These are phyloP conservation scores for Epinephelus awoara DNA, from an alignment of 2,797 vertebrate species.

Conservation along the genomic window DNA sequence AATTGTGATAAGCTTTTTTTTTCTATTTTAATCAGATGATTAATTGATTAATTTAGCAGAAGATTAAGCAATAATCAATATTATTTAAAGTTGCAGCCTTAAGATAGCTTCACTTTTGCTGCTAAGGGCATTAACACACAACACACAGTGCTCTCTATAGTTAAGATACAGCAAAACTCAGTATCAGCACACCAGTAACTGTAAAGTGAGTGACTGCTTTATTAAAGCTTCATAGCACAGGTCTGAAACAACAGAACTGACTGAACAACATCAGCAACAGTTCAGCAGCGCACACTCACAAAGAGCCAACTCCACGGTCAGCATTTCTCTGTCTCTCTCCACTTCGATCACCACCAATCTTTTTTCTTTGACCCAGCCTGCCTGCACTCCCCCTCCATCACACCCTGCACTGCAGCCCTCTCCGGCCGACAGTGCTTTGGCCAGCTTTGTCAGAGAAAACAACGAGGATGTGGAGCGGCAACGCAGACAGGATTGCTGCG, in stretches of 20 bases:
- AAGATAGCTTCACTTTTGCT: not conserved
- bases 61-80: no score
- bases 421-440: conserved; percentile 54
- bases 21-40: not conserved
- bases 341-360: conserved; percentile 60
- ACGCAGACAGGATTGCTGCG: conserved; percentile 64
- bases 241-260: conserved; percentile 7
- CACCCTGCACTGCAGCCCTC: conserved; percentile 54
- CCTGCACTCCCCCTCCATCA: not conserved
- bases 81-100: not conserved
- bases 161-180: not conserved
- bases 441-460: conserved; percentile 80
- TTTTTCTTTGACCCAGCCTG: conserved; percentile 34
- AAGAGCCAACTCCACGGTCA: conserved; percentile 58
- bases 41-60: not conserved
- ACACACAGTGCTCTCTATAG: no score
- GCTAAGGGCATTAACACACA: not conserved
- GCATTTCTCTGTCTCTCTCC: conserved; percentile 69
- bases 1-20: not conserved
- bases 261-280: conserved; percentile 43
- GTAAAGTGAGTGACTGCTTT: not conserved
- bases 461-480: conserved; percentile 56
- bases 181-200: not conserved
- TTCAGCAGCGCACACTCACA: conserved; percentile 27
- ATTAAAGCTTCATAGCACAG: not conserved